phyloP scores from a whole-genome alignment of 37 sponge, comb jelly and placozoan genomes.

The Geodia barretti region DNA sequence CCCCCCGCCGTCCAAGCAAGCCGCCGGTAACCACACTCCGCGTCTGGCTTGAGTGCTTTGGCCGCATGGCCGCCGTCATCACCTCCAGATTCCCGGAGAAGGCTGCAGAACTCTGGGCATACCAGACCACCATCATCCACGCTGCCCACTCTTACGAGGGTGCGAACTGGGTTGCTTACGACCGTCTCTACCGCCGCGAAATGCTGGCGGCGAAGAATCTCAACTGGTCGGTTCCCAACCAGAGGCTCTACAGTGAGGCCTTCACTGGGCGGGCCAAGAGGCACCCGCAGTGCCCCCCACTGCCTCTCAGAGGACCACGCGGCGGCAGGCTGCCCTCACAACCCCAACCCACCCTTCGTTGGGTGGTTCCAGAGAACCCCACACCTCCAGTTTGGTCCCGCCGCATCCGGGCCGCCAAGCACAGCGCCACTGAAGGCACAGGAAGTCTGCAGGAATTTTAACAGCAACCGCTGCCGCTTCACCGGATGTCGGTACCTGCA shows the following conservation, averaged over 20 bases:
- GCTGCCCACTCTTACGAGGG: not conserved
- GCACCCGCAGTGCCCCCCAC: not conserved
- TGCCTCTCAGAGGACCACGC: constrained; percentile 6
- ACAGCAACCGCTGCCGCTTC: not conserved
- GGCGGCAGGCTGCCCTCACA: not conserved
- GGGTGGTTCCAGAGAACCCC: too few relatives aligned
- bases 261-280: not conserved
- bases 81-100: not conserved
- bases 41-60: not conserved
- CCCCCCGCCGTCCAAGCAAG: not conserved
- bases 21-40: not conserved
- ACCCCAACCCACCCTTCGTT: constrained; percentile 7
- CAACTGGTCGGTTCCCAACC: not conserved
- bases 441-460: constrained; percentile 13
- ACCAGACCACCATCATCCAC: constrained; percentile 3
- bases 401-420: too few relatives aligned
- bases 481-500: not conserved
- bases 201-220: not conserved
- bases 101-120: constrained; percentile 2
- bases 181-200: not conserved
- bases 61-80: not conserved
- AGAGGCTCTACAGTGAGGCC: not conserved
- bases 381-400: too few relatives aligned
- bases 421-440: too few relatives aligned
- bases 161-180: constrained; percentile 4